These are phyloP conservation scores for Drosophila nasuta DNA, from an alignment of 1,140 invertebrate species.

Conservation along the genomic window DNA sequence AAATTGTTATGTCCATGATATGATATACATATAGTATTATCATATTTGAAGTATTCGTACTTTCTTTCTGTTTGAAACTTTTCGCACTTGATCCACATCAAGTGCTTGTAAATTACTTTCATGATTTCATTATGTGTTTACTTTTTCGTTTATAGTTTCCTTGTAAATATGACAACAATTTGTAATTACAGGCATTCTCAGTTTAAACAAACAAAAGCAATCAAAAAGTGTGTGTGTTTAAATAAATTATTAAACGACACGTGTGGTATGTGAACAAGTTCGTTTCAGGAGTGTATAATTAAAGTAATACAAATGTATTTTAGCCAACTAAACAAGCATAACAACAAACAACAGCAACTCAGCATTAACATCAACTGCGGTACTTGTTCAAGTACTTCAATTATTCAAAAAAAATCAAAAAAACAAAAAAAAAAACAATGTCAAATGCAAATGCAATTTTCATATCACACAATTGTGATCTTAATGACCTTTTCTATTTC, in stretches of 20 bases:
- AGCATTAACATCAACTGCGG: conserved; percentile 22
- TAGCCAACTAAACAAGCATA: conserved; percentile 30
- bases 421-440: conserved; percentile 41
- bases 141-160: conserved; percentile 27
- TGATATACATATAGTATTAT: conserved; percentile 3
- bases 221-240: conserved; percentile 44
- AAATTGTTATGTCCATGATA: conserved; percentile 72
- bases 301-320: conserved; percentile 20
- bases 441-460: conserved; percentile 67
- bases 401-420: too few relatives aligned
- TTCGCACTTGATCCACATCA: conserved; percentile 21
- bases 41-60: conserved; percentile 11
- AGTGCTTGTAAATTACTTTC: conserved; percentile 32
- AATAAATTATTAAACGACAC: conserved; percentile 57
- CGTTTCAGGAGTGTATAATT: conserved; percentile 64
- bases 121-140: conserved; percentile 1
- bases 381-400: background rate
- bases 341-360: conserved; percentile 32
- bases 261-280: conserved; percentile 69
- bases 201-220: conserved; percentile 13
- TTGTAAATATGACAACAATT: conserved; percentile 64
- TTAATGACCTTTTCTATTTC: conserved; percentile 69
- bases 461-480: conserved; percentile 69
- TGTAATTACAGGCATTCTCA: conserved; percentile 55
- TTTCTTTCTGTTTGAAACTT: background rate